Base-by-base conservation (phyloP, 35 echinoderm and acorn worm genomes). In the Apostichopus parvimensis region DNA sequence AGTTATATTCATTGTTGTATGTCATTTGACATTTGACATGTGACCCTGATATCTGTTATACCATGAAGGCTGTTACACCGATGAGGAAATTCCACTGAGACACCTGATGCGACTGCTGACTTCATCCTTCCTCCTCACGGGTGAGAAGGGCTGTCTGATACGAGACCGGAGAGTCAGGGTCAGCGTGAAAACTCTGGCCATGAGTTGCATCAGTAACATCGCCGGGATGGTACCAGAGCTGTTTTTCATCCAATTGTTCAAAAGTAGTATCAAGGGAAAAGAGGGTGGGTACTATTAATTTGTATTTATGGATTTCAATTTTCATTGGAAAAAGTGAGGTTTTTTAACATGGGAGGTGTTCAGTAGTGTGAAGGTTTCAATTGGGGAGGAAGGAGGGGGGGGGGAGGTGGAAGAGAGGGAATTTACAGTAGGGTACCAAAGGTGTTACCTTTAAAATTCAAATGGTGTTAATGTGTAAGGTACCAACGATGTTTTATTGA, bases 171-270 rank as follows among this genome's bases (percentile, higher is more conserved):
- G 79, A 25, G 92, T 94, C 9, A 78, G 97, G 59, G 91, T 99
- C 89, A 99, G 97, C 91, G 95, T 96, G 3, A 99, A 99, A 58
- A 91, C 90, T 9, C 84, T 99, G 56, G 93, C 95, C 18, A 57
- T 96, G 23, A 88, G 93, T 22, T 99, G 97, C 92, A 88, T 94
- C 15, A 93, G 93, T 53, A 77, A 86, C 55, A 95, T 94, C 64
- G 85, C 95, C 8, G 90, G 93, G 17, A 90, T 99, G 71, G 88
- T 93, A 56, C 97, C 97, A 86, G 95, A 90, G 79, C 22, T 95
- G 12, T 93, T 99, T 79, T 96, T 95, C 83, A 79, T 89, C 25
- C 89, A 77, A 55, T 73, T 99, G 58, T 99, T 94, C 92, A 99
- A 96, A 25, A 64, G 18, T 21, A 11, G 88, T 80, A 89, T 87